Evolutionary conservation across 2,113 vertebrate genomes (phyloP), one percentile per base, ranked within the genome.

Genomic region (Phrynosoma platyrhinos): DNA sequence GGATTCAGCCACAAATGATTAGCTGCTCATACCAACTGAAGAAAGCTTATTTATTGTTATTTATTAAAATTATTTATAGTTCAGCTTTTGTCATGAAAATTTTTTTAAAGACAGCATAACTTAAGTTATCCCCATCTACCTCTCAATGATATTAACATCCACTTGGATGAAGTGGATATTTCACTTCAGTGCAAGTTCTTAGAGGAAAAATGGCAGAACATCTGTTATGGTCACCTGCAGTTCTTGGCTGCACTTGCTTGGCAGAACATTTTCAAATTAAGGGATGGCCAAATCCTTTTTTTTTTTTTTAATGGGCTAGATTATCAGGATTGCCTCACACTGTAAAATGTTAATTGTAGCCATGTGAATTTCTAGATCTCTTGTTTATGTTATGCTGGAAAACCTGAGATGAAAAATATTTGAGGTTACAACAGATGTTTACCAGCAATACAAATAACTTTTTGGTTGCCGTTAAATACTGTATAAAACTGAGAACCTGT

Each of bases 201-300:
- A 53, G 23, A 68, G 36, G 62, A 23, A n/a, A 21, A 69, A 69
- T n/a, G 66, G 47, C 12, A 23, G 47, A 72, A 72, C 82, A 72
- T 84, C 82, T 84, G 82, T 84, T 84, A 30, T 72, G 47, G 82
- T 84, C 47, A 84, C 68, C 42, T 84, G 82, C 68, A 71, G 68
- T 47, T 32, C 68, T 84, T 53, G 69, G 42, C 30, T 72, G 18
- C 30, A n/a, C 23, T 72, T 84, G 27, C 82, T 74, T 55, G 69
- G 69, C 64, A 72, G 68, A 47, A 53, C 68, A 72, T 84, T 74
- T 84, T 72, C 69, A 72, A 53, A 83, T 72, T 72, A 84, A 84
- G 72, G 68, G 68, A 72, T 81, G n/a, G 47, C 47, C 47, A 74
- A n/a, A 4, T 21, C 47, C 9, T 84, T 55, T 72, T 30, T 16